Evolutionary conservation across 1,140 invertebrate species (phyloP), one percentile per base, ranked within the genome.

Genomic region (Neelides sp.): DNA sequence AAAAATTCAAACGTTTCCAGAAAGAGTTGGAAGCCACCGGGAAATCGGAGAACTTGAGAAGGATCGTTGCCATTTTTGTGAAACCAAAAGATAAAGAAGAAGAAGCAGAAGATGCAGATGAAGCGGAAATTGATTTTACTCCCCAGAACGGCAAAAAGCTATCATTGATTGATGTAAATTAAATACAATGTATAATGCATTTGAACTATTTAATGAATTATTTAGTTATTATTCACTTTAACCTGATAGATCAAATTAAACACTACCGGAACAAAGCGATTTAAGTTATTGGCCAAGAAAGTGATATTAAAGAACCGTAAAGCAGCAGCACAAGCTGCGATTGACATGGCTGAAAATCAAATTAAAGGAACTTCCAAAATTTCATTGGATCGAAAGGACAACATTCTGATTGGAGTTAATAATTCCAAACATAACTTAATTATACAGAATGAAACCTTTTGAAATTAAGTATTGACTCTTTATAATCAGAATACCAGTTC

Each of bases 21-120:
- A 54, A 48, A 48, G 52, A 54, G 28, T 10, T 35, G 8, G 52
- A 48, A 36, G 37, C 28, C 3, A 32, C 17, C 17, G 45, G 46
- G 8, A 40, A 35, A n/a, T 3, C 27, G n/a, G 27, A 52, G 15
- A 44, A 47, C 30, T 8, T 52, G 2, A 52, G 48, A 28, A 52
- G 41, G 7, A 20, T 52, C 8, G 50, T 52, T 4, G 40, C 26
- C 15, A 1, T 43, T 8, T 24, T 50, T 13, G n/a, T 50, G 40
- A 5, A 42, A 32, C 24, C 41, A 12, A 42, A 50, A 43, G 40
- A 43, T 12, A 17, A n/a, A 1, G 15, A 37, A 36, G 20, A 45
- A 17, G 43, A 45, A 19, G 19, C 23, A 28, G 23, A 15, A 10
- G 12, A 28, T 13, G 47, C n/a, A 34, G 27, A 48, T n/a, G 8